These are phyloP conservation scores for Cotesia congregata DNA, from an alignment of 2,888 invertebrate genomes.

Conservation along the genomic window DNA sequence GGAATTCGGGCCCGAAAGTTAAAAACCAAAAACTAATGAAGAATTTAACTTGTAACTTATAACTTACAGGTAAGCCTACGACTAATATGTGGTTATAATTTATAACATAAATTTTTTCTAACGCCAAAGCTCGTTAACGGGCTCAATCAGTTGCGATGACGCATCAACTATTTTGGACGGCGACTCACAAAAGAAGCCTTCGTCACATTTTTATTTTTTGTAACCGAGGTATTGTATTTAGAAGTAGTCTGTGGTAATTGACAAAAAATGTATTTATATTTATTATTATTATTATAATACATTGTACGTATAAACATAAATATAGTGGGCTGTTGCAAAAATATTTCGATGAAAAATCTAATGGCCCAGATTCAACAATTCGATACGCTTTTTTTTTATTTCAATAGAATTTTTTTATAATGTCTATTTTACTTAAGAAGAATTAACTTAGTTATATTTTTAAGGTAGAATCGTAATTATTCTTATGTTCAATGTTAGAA, in stretches of 20 bases:
- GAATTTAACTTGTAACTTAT: too few relatives aligned
- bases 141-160: conserved; percentile 66
- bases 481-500: too few relatives aligned
- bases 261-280: background rate
- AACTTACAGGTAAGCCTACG: too few relatives aligned
- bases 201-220: background rate
- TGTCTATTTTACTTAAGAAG: background rate
- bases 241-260: background rate
- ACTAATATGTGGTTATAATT: background rate
- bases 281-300: background rate
- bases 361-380: conserved; percentile 9
- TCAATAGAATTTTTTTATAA: conserved; percentile 16
- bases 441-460: too few relatives aligned
- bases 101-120: background rate
- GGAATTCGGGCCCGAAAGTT: background rate
- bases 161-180: conserved; percentile 54
- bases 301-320: background rate
- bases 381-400: background rate
- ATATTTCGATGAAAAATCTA: background rate
- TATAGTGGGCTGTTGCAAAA: background rate
- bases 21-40: background rate
- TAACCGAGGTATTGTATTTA: background rate
- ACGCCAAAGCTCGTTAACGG: conserved; percentile 46
- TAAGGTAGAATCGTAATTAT: too few relatives aligned
- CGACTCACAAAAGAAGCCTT: background rate